These are phyloP conservation scores for Drosophila niveifrons DNA, from an alignment of 2,888 invertebrate genomes.

Conservation along the genomic window DNA sequence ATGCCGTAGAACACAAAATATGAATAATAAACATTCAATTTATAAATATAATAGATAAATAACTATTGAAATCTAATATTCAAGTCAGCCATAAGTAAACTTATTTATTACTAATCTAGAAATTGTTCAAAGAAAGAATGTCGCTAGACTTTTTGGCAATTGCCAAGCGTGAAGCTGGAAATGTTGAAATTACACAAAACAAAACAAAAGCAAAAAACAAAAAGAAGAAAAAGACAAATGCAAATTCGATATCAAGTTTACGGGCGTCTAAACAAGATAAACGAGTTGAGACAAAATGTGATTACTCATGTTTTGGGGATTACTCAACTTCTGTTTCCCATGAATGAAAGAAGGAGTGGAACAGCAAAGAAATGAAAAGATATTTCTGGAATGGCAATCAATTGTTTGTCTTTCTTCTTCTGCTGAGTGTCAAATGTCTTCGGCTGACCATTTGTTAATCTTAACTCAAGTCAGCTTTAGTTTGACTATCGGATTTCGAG, in stretches of 20 bases:
- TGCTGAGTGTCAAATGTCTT: not conserved
- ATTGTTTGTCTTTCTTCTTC: not conserved
- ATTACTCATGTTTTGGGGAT: not conserved
- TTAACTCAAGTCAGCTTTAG: not conserved
- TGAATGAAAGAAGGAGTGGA: not conserved
- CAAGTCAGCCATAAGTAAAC: too few species aligned
- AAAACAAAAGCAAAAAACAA: not conserved
- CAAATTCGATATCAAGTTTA: constrained; percentile 1
- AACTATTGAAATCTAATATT: too few species aligned
- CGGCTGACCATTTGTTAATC: not conserved
- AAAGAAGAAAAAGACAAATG: not conserved
- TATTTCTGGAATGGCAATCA: constrained; percentile 2
- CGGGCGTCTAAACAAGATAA: constrained; percentile 2
- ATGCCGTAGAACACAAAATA: too few species aligned
- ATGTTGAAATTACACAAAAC: too few species aligned
- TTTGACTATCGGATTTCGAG: too few species aligned
- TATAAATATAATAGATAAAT: too few species aligned
- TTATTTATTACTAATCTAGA: too few species aligned
- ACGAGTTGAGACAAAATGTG: not conserved
- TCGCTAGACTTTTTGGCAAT: too few species aligned
- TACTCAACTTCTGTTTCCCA: not conserved
- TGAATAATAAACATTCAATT: too few species aligned
- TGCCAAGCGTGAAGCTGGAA: too few species aligned
- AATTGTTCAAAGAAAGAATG: too few species aligned
- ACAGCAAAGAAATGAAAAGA: not conserved